Evolutionary conservation across 1,140 invertebrate genomes (phyloP).

Genomic region (Mercenaria mercenaria): DNA sequence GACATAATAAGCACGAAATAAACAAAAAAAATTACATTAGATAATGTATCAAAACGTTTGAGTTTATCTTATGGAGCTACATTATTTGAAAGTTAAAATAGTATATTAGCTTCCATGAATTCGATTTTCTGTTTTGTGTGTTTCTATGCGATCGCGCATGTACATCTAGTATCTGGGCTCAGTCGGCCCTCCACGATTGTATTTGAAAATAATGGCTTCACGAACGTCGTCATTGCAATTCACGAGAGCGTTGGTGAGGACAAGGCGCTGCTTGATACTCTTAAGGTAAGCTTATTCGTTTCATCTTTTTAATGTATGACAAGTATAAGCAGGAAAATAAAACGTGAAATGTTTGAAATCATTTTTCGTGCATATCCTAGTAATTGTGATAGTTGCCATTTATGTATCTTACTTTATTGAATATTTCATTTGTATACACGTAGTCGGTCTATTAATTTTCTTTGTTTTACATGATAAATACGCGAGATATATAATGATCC

Average conservation of each 20-base stretch:
- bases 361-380: no score
- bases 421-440: no score
- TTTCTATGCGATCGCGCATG: no score
- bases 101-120: background rate
- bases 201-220: conserved; percentile 71
- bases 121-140: no score
- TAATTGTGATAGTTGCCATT: no score
- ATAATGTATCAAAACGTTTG: no score
- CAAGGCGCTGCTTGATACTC: conserved; percentile 45
- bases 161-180: background rate
- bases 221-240: conserved; percentile 71
- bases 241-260: conserved; percentile 65
- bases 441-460: no score
- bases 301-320: background rate
- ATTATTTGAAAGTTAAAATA: background rate
- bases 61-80: background rate
- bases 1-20: background rate
- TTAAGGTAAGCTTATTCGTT: conserved; percentile 63
- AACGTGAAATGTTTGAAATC: no score
- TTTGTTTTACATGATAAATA: no score
- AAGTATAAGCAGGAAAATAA: no score
- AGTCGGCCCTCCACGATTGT: conserved; percentile 61
- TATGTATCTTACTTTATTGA: no score
- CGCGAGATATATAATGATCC: no score
- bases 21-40: background rate